Evolutionary conservation across 2,888 invertebrate genomes (phyloP).

Genomic region (Heliconius cydno): DNA sequence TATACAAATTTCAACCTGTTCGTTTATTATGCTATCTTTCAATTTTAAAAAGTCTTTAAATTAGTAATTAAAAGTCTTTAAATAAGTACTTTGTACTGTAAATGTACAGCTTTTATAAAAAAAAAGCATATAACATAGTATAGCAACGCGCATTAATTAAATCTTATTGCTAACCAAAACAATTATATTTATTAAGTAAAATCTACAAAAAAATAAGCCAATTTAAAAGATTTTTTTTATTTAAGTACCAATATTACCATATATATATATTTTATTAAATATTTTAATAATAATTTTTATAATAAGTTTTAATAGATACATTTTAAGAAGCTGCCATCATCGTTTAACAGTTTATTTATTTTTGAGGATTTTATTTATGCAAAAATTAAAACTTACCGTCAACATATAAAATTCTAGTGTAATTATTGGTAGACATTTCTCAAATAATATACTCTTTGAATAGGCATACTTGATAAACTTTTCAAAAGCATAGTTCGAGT

Average conservation of each 20-base stretch:
- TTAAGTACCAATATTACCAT: no score
- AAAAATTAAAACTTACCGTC: constrained; percentile 7
- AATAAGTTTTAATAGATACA: no score
- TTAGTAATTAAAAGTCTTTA: neutral
- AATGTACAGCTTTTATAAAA: no score
- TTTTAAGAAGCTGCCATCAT: neutral
- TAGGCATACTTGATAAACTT: constrained; percentile 12
- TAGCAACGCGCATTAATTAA: no score
- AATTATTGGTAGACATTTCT: constrained; percentile 5
- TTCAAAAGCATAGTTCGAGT: constrained; percentile 13
- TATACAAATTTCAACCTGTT: neutral
- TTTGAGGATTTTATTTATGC: neutral
- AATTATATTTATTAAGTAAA: neutral
- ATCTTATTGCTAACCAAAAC: no score
- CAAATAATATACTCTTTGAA: constrained; percentile 14
- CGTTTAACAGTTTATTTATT: neutral
- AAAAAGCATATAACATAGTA: no score
- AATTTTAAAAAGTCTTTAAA: neutral
- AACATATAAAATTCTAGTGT: neutral
- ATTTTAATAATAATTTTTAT: no score
- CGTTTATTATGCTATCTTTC: neutral
- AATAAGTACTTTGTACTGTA: no score
- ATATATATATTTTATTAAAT: no score
- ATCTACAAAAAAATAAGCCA: neutral
- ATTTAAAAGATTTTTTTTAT: no score